Evolutionary conservation across 2,113 vertebrate genomes (phyloP).

Genomic region (Onychostruthus taczanowskii): DNA sequence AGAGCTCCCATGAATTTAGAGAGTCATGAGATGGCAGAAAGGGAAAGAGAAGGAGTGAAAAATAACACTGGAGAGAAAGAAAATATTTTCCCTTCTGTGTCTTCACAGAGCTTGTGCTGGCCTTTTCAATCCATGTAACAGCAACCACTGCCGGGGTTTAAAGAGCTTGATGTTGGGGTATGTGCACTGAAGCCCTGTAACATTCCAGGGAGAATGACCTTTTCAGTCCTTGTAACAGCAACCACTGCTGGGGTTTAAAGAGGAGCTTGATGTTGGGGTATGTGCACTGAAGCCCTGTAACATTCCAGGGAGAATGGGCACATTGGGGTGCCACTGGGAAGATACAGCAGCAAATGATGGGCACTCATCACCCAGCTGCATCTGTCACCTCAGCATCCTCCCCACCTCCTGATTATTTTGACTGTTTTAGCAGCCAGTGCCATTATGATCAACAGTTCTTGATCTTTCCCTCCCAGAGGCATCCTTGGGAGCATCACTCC

Average conservation of each 20-base stretch:
- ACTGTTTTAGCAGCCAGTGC: conserved; percentile 5
- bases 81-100: not conserved
- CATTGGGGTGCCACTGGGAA: not conserved
- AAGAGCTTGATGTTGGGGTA: not conserved
- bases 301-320: not conserved
- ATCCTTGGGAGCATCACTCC: conserved; percentile 30
- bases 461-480: conserved; percentile 53
- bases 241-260: not conserved
- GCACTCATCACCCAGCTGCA: not conserved
- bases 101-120: not conserved
- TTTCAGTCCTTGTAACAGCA: not conserved
- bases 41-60: not conserved
- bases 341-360: fast-evolving
- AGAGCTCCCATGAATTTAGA: conserved; percentile 43
- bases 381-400: not conserved
- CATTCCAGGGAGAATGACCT: not conserved
- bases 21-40: not conserved
- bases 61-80: not conserved
- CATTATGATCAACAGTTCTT: conserved; percentile 32
- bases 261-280: not conserved
- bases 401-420: not conserved
- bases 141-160: not conserved
- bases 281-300: fast-evolving
- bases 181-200: fast-evolving
- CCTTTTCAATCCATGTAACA: not conserved